Evolutionary conservation across 2,113 vertebrate species (phyloP), one percentile per base, ranked within the genome.

Genomic region (Zingel zingel): DNA sequence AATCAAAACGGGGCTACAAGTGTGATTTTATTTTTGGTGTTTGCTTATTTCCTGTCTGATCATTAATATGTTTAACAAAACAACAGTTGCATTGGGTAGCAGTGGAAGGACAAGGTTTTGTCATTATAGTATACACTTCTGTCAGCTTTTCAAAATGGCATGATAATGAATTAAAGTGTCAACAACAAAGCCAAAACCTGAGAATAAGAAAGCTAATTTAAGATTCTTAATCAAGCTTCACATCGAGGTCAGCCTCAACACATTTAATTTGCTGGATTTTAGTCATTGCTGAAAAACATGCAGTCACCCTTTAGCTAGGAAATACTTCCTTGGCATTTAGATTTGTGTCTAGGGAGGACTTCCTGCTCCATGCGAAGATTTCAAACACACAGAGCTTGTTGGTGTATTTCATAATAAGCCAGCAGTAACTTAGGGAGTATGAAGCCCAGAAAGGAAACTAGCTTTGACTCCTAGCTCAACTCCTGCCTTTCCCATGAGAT

Each of bases 381-480:
- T 65, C 45, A 77, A 84, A 83, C 68, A 67, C 58, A 81, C 14
- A 53, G 33, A 76, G 53, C 25, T 45, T 47, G 36, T 63, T 45
- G 1, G 3, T 82, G 61, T 66, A 21, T 80, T 81, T 68, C 43
- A 70, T 27, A 36, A 64, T 56, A 36, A 57, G 23, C 21, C 71
- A 47, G 74, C 48, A 23, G 48, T 73, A 80, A 83, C 56, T 79
- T 73, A 56, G 15, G n/a, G n/a, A 83, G 54, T 47, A 59, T 56
- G 62, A 83, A 69, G 63, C 66, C 12, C 23, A 77, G 74, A 85
- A 58, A 76, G 77, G 78, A 79, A 88, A 88, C 84, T 10, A 68
- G 69, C 45, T 57, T 25, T 65, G 71, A 83, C 36, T 80, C 48
- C 45, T 15, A 30, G 51, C 68, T 76, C 53, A 33, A 56, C 64